Conservation (phyloP, 2,888 invertebrate genomes). For the Drosophila testacea region DNA sequence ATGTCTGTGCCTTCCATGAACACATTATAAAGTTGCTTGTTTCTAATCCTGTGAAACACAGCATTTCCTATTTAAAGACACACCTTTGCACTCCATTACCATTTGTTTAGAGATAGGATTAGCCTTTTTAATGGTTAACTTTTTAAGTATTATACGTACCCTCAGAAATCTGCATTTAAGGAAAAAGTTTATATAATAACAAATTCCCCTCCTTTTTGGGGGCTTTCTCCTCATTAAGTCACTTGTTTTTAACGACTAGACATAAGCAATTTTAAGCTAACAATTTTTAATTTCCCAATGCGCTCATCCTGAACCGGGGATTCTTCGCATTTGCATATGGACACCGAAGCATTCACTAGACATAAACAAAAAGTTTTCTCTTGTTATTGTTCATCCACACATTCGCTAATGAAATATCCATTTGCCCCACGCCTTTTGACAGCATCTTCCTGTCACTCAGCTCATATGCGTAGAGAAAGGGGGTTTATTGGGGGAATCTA, state of each 20-base stretch:
- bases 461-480: slow-evolving; percentile 15
- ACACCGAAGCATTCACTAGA: slow-evolving; percentile 47
- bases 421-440: slow-evolving; percentile 50
- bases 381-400: slow-evolving; percentile 65
- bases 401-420: slow-evolving; percentile 68
- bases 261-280: slow-evolving; percentile 35
- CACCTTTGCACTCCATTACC: too few relatives aligned
- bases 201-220: neutral
- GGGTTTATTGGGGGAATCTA: slow-evolving; percentile 4
- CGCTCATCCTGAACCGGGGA: slow-evolving; percentile 46
- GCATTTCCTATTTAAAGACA: too few relatives aligned
- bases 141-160: too few relatives aligned
- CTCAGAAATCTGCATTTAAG: too few relatives aligned
- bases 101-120: too few relatives aligned
- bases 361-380: slow-evolving; percentile 65
- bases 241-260: slow-evolving; percentile 34
- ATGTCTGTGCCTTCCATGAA: too few relatives aligned
- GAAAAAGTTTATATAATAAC: slow-evolving; percentile 1
- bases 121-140: too few relatives aligned
- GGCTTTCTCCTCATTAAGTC: slow-evolving; percentile 21
- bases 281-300: slow-evolving; percentile 71
- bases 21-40: too few relatives aligned
- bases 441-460: slow-evolving; percentile 29
- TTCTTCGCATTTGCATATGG: slow-evolving; percentile 62
- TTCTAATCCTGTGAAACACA: too few relatives aligned